Percentiles rank a stretch among this genome's conserved stretches.
phyloP scores from a whole-genome alignment of 2,797 vertebrate species.

The Xenops minutus region DNA sequence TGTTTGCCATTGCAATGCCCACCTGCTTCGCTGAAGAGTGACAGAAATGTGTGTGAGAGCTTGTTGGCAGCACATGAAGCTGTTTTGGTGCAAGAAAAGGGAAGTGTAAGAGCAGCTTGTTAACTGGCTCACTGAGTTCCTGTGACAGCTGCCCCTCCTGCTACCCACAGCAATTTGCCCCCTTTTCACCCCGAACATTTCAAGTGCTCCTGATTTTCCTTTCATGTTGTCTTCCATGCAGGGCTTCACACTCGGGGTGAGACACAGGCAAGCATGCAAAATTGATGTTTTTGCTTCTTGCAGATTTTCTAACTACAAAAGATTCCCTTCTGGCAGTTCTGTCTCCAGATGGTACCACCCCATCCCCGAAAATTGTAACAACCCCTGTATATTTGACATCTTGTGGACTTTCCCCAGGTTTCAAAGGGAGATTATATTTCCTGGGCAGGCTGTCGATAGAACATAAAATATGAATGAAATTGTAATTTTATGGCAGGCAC shows the following conservation, averaged over 20 bases:
- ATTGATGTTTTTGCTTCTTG: slow-evolving; percentile 19
- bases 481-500: not conserved
- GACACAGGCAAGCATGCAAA: not conserved
- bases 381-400: slow-evolving; percentile 6
- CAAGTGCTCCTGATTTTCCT: not conserved
- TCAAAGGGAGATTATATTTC: slow-evolving; percentile 47
- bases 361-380: slow-evolving; percentile 16
- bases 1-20: not conserved
- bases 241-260: not conserved
- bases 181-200: not conserved
- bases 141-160: not conserved
- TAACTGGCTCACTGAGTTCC: not conserved
- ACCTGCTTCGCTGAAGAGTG: not conserved
- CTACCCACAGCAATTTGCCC: not conserved
- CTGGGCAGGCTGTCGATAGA: not conserved
- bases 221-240: not conserved
- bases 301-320: not conserved
- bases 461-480: slow-evolving; percentile 23
- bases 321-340: slow-evolving; percentile 24
- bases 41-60: not conserved
- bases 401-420: not conserved
- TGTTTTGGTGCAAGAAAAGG: not conserved
- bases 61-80: not conserved
- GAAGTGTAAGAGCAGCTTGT: not conserved
- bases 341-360: not conserved